These are phyloP conservation scores for Phengaris arion DNA, from an alignment of 2,888 invertebrate genomes.

Conservation along the genomic window DNA sequence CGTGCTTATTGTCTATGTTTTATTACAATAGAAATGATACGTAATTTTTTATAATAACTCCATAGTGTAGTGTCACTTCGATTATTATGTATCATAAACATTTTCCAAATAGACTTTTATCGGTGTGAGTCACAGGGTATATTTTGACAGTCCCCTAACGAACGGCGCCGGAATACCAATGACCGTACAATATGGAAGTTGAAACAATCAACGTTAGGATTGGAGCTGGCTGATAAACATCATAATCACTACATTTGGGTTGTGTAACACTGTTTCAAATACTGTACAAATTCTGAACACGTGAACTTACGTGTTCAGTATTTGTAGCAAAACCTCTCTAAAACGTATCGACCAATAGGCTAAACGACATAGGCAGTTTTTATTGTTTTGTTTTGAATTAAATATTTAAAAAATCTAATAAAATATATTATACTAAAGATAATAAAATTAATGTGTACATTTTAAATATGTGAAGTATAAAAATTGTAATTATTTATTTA, in stretches of 20 bases:
- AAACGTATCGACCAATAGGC: too few relatives aligned
- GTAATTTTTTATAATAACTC: too few relatives aligned
- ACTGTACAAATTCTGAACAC: background rate
- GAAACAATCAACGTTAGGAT: background rate
- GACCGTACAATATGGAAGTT: background rate
- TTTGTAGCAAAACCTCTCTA: background rate
- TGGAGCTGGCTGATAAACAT: background rate
- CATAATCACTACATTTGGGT: background rate
- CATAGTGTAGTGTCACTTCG: too few relatives aligned
- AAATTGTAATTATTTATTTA: too few relatives aligned
- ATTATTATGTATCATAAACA: background rate
- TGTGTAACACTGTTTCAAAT: background rate
- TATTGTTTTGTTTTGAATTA: too few relatives aligned
- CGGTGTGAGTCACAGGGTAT: background rate
- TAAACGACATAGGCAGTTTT: too few relatives aligned
- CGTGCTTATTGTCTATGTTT: too few relatives aligned
- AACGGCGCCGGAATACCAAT: slow-evolving; percentile 7
- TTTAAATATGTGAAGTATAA: too few relatives aligned
- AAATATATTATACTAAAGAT: too few relatives aligned
- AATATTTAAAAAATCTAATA: too few relatives aligned
- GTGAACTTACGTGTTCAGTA: background rate
- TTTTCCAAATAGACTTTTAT: slow-evolving; percentile 1
- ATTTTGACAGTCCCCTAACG: background rate
- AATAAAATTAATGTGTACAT: too few relatives aligned
- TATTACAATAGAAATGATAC: too few relatives aligned